Percentiles rank a stretch among this genome's conserved stretches.
phyloP scores from a whole-genome alignment of 2,113 vertebrate species.

The Micromys minutus region DNA sequence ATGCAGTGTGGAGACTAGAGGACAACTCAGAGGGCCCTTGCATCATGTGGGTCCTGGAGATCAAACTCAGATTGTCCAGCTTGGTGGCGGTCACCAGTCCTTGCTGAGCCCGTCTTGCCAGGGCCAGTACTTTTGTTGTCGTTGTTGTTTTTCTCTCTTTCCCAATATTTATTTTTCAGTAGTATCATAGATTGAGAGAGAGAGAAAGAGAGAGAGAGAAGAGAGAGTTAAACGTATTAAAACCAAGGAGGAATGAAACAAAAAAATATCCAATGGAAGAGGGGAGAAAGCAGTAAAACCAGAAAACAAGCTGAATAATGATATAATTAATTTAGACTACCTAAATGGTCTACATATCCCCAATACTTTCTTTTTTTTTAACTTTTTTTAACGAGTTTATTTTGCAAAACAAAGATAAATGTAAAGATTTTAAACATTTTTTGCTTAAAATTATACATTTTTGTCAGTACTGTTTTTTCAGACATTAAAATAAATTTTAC shows the following conservation, averaged over 20 bases:
- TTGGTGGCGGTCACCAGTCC: not conserved
- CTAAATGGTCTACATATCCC: not conserved
- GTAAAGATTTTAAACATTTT: too few relatives aligned
- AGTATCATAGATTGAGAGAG: not conserved
- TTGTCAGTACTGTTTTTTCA: too few relatives aligned
- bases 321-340: not conserved
- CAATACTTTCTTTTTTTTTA: not conserved
- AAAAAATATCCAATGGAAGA: not conserved
- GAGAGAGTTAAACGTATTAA: not conserved
- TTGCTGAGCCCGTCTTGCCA: not conserved
- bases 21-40: not conserved
- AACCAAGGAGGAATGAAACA: not conserved
- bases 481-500: too few relatives aligned
- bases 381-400: too few relatives aligned
- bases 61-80: not conserved
- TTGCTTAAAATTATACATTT: too few relatives aligned
- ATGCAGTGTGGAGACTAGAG: not conserved
- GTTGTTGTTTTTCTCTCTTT: not conserved
- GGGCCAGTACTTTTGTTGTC: not conserved
- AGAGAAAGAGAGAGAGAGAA: too few relatives aligned
- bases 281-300: not conserved
- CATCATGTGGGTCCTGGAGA: not conserved
- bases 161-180: not conserved
- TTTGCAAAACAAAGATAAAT: too few relatives aligned
- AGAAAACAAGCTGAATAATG: conserved; percentile 2